These are phyloP conservation scores for Novumbra hubbsi DNA, from an alignment of 2,797 vertebrate species.

Conservation along the genomic window DNA sequence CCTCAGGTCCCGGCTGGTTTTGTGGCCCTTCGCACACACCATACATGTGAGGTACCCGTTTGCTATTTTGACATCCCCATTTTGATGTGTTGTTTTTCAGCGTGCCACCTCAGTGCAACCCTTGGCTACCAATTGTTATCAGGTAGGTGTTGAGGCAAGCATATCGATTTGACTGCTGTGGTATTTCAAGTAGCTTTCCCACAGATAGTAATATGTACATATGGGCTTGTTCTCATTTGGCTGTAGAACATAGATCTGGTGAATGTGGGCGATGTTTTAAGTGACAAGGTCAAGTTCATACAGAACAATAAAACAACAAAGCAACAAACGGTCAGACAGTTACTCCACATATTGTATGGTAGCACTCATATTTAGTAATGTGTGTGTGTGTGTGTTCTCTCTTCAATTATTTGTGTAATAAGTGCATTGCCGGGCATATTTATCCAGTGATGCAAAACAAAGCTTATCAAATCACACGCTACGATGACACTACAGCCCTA, in stretches of 20 bases:
- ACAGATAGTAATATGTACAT: not conserved
- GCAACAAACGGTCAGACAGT: no score
- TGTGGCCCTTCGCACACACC: constrained; percentile 3
- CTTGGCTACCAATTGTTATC: constrained; percentile 54
- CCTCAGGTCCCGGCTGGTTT: constrained; percentile 23
- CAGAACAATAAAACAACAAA: no score
- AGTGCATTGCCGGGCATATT: not conserved
- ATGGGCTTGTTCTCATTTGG: not conserved
- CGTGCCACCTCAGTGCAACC: constrained; percentile 28
- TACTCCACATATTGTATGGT: not conserved
- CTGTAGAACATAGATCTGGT: not conserved
- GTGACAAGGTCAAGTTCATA: no score
- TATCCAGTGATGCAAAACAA: constrained; percentile 6
- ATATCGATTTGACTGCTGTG: not conserved
- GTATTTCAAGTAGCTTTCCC: not conserved
- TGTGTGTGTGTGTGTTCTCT: not conserved
- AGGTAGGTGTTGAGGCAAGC: constrained; percentile 41
- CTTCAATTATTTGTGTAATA: not conserved
- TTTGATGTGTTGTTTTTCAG: constrained; percentile 34
- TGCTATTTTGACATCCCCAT: constrained; percentile 43
- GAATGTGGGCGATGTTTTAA: not conserved
- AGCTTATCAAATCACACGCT: constrained; percentile 12
- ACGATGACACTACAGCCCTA: not conserved
- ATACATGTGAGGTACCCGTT: not conserved
- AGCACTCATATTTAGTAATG: not conserved